Conservation (phyloP, 2,888 invertebrate genomes). For the Halictus quadricinctus region DNA sequence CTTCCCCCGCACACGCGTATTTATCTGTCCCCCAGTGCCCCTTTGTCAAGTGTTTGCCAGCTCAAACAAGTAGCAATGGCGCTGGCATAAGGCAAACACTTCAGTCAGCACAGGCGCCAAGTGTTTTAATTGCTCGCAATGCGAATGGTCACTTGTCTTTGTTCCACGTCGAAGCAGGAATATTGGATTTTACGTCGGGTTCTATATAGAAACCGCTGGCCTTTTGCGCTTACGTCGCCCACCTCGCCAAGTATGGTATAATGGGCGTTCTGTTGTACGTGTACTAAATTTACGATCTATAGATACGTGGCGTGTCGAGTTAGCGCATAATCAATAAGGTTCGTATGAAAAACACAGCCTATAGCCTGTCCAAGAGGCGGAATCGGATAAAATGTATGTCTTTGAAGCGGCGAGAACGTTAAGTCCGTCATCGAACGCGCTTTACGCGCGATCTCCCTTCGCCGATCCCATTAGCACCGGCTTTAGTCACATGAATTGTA, state of each 20-base stretch:
- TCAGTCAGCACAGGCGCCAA: background rate
- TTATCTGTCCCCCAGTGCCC: too few relatives aligned
- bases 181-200: background rate
- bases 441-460: slow-evolving; percentile 48
- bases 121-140: slow-evolving; percentile 26
- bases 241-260: background rate
- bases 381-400: slow-evolving; percentile 38
- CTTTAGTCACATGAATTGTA: slow-evolving; percentile 59
- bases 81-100: background rate
- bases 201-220: slow-evolving; percentile 8
- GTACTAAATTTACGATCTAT: slow-evolving; percentile 48
- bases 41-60: background rate
- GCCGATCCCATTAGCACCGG: slow-evolving; percentile 54
- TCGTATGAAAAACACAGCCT: slow-evolving; percentile 37
- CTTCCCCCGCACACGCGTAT: background rate
- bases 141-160: background rate
- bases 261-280: slow-evolving; percentile 29
- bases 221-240: slow-evolving; percentile 15
- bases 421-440: slow-evolving; percentile 47
- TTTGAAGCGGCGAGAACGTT: slow-evolving; percentile 42
- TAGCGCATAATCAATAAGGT: slow-evolving; percentile 43
- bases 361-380: slow-evolving; percentile 16
- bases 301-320: slow-evolving; percentile 22
- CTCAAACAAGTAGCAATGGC: background rate
- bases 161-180: background rate